These are phyloP conservation scores for Gulo gulo DNA, from an alignment of 2,113 vertebrate species.

Conservation along the genomic window DNA sequence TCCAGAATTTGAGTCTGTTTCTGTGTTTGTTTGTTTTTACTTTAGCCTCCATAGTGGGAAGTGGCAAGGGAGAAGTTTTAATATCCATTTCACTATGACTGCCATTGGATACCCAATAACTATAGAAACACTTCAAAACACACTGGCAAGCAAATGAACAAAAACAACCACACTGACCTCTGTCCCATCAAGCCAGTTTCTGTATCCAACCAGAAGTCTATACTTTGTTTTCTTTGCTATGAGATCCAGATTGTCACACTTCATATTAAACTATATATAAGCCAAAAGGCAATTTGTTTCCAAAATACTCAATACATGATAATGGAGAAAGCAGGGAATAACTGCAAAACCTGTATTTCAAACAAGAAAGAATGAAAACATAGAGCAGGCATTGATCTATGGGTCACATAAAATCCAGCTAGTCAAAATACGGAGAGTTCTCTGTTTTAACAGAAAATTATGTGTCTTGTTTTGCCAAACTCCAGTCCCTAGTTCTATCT, in stretches of 20 bases:
- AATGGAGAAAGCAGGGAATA: not conserved
- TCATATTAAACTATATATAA: not conserved
- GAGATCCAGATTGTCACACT: not conserved
- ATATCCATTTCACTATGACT: not conserved
- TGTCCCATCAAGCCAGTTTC: not conserved
- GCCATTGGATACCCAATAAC: not conserved
- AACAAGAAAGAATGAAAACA: not conserved
- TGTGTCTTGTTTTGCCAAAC: not conserved
- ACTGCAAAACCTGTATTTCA: not conserved
- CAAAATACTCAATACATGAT: not conserved
- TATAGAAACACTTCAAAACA: not conserved
- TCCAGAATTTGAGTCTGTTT: not conserved
- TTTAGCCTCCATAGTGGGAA: not conserved
- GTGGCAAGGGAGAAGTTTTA: not conserved
- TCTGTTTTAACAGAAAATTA: not conserved
- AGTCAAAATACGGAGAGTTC: not conserved
- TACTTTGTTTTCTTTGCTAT: not conserved
- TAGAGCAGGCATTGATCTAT: not conserved
- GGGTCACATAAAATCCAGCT: not conserved
- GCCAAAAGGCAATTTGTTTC: not conserved
- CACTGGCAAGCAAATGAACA: not conserved
- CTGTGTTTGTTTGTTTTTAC: not conserved
- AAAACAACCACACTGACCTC: not conserved
- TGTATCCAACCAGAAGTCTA: not conserved
- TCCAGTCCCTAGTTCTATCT: not conserved